A percentile compares a stretch with the other conserved stretches of the same genome.
Evolutionary conservation across 2,888 invertebrate genomes (phyloP).

Genomic region (Xestia sexstrigata): DNA sequence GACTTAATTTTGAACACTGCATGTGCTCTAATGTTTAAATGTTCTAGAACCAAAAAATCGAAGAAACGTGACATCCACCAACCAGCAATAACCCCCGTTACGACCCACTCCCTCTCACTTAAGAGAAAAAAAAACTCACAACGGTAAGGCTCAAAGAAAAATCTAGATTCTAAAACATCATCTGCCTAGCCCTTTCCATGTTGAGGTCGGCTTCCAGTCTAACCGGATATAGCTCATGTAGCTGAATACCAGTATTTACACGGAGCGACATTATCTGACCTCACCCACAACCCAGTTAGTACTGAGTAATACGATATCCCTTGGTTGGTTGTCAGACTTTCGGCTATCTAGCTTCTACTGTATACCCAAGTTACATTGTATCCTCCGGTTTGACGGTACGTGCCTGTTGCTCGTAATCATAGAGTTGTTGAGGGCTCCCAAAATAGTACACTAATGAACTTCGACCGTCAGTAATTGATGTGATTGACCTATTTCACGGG

Average conservation of each 20-base stretch:
- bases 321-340: not conserved
- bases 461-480: constrained; percentile 68
- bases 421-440: constrained; percentile 44
- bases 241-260: not conserved
- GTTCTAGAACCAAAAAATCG: too few relatives aligned
- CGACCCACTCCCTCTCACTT: too few relatives aligned
- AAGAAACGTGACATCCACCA: too few relatives aligned
- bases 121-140: not conserved
- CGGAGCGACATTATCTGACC: not conserved
- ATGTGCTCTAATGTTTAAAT: too few relatives aligned
- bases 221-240: not conserved
- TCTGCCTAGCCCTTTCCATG: not conserved
- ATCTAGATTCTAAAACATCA: too few relatives aligned
- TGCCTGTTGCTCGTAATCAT: constrained; percentile 35
- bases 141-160: not conserved
- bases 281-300: not conserved
- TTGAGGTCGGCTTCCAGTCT: not conserved
- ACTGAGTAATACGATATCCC: not conserved
- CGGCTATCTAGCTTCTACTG: not conserved
- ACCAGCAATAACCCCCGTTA: not conserved
- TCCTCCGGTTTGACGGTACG: constrained; percentile 11
- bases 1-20: too few relatives aligned
- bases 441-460: constrained; percentile 67
- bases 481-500: constrained; percentile 74
- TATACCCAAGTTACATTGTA: constrained; percentile 9